These are phyloP conservation scores for Lysiphlebus fabarum DNA, from an alignment of 1,140 invertebrate species.

Conservation along the genomic window DNA sequence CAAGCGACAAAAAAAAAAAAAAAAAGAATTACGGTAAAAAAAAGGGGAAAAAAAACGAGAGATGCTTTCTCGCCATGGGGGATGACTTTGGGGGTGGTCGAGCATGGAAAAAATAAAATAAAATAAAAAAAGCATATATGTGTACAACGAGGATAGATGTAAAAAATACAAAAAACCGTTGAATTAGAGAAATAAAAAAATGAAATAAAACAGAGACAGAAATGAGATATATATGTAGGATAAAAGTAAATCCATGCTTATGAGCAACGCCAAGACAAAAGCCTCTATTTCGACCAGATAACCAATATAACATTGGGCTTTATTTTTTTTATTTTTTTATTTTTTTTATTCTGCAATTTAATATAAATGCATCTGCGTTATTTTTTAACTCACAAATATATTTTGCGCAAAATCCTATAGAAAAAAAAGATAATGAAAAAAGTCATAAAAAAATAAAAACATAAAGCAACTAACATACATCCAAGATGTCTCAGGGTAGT, in stretches of 20 bases:
- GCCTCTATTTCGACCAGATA: slow-evolving; percentile 43
- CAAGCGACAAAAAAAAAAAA: slow-evolving; percentile 31
- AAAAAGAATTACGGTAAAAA: not conserved
- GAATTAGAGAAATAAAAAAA: slow-evolving; percentile 25
- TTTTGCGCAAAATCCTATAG: not conserved
- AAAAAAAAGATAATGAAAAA: slow-evolving; percentile 10
- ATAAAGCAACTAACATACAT: slow-evolving; percentile 7
- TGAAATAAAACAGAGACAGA: slow-evolving; percentile 23
- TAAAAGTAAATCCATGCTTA: slow-evolving; percentile 53
- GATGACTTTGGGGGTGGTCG: slow-evolving; percentile 45
- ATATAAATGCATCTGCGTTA: slow-evolving; percentile 52
- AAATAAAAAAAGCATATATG: slow-evolving; percentile 18
- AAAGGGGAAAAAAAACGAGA: slow-evolving; percentile 26
- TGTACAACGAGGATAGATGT: slow-evolving; percentile 17
- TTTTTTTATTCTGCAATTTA: slow-evolving; percentile 44
- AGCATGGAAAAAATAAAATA: slow-evolving; percentile 39
- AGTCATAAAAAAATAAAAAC: not conserved
- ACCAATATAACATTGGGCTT: slow-evolving; percentile 40
- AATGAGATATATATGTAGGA: slow-evolving; percentile 32
- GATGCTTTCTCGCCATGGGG: slow-evolving; percentile 32
- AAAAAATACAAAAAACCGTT: slow-evolving; percentile 25
- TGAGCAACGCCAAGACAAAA: slow-evolving; percentile 52
- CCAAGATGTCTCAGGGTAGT: too few species aligned
- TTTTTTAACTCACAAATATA: slow-evolving; percentile 36
- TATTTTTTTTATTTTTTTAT: not conserved